phyloP scores from a whole-genome alignment of 2,113 vertebrate species.

The Corapipo altera region DNA sequence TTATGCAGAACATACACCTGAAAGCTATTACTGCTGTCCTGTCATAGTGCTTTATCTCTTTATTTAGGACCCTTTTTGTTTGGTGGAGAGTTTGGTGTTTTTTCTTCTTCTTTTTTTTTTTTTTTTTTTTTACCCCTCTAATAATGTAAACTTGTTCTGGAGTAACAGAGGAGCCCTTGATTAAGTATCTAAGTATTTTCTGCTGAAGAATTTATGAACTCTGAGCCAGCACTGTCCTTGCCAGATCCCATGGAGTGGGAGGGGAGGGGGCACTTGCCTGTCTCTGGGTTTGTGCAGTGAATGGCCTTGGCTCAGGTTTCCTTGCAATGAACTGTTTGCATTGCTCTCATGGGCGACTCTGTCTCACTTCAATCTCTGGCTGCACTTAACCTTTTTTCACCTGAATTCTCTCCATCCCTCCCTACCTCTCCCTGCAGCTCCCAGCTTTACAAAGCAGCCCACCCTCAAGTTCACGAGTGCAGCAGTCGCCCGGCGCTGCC shows the following conservation, averaged over 20 bases:
- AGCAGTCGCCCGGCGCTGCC: neutral
- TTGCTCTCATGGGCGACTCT: slow-evolving; percentile 57
- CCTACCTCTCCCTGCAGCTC: neutral
- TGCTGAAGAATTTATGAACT: slow-evolving; percentile 69
- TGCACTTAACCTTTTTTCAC: slow-evolving; percentile 60
- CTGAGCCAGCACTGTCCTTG: slow-evolving; percentile 61
- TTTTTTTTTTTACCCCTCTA: neutral
- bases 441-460: neutral
- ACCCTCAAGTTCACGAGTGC: slow-evolving; percentile 25
- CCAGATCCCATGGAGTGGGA: slow-evolving; percentile 46
- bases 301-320: slow-evolving; percentile 58
- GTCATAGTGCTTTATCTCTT: slow-evolving; percentile 58
- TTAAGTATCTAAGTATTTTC: slow-evolving; percentile 68
- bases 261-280: slow-evolving; percentile 35
- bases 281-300: slow-evolving; percentile 24
- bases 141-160: slow-evolving; percentile 65
- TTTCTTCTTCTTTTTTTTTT: neutral
- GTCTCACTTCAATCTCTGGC: slow-evolving; percentile 52
- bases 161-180: slow-evolving; percentile 67
- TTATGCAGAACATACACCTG: slow-evolving; percentile 62
- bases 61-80: slow-evolving; percentile 61
- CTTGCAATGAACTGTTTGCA: slow-evolving; percentile 35
- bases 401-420: slow-evolving; percentile 24
- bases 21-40: slow-evolving; percentile 61
- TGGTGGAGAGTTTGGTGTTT: neutral